Evolutionary conservation across 2,113 vertebrate genomes (phyloP).

Genomic region (Xiphophorus maculatus): DNA sequence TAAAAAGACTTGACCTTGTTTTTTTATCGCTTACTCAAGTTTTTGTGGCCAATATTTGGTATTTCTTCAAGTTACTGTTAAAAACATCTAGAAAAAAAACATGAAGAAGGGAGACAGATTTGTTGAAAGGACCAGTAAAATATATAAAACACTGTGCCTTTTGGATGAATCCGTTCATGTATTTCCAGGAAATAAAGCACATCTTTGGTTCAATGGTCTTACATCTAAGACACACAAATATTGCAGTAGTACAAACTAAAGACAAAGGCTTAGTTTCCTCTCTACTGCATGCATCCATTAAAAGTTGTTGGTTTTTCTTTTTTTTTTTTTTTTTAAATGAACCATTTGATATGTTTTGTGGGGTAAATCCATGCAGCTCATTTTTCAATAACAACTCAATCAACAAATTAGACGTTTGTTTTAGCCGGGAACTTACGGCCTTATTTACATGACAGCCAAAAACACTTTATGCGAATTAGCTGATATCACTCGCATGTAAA

Average conservation of each 20-base stretch:
- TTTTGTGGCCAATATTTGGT: conserved; percentile 41
- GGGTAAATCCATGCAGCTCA: conserved; percentile 24
- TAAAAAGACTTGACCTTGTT: background rate
- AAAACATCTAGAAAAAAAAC: conserved; percentile 13
- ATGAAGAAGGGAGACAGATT: background rate
- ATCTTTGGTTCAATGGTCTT: conserved; percentile 56
- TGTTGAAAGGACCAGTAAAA: background rate
- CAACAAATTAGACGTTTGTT: background rate
- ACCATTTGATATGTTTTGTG: conserved; percentile 31
- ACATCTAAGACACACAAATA: conserved; percentile 19
- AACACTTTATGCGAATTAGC: background rate
- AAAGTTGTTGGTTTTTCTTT: background rate
- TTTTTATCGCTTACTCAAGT: conserved; percentile 10
- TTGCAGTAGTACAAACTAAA: conserved; percentile 12
- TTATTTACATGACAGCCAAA: background rate
- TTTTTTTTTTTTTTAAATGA: background rate
- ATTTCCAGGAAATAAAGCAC: conserved; percentile 22
- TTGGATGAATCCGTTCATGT: conserved; percentile 16
- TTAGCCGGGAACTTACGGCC: background rate
- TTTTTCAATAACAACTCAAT: conserved; percentile 18
- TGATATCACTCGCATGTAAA: background rate
- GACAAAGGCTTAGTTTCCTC: background rate
- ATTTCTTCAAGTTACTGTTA: conserved; percentile 20
- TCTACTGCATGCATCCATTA: background rate
- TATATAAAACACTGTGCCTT: conserved; percentile 22